phyloP scores from a whole-genome alignment of 2,888 invertebrate genomes.

The Latrodectus elegans region DNA sequence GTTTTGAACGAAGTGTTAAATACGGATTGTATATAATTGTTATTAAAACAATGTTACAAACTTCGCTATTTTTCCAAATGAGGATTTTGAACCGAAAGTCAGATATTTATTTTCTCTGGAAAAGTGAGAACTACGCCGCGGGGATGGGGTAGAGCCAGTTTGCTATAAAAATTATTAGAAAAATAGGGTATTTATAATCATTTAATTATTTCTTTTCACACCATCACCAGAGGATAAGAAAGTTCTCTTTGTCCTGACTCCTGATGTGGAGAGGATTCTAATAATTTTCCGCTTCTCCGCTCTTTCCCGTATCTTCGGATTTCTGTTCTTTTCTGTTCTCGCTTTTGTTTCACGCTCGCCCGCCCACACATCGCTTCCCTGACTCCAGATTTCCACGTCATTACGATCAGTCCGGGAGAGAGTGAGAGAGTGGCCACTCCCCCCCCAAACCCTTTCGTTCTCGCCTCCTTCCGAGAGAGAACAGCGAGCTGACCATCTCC shows the following conservation, averaged over 20 bases:
- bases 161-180: no score
- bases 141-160: no score
- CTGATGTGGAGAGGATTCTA: background rate
- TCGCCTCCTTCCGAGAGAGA: constrained; percentile 14
- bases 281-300: background rate
- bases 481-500: background rate
- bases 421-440: background rate
- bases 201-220: background rate
- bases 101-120: no score
- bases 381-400: constrained; percentile 47
- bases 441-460: background rate
- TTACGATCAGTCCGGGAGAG: constrained; percentile 16
- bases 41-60: no score
- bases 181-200: no score
- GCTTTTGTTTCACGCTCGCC: constrained; percentile 28
- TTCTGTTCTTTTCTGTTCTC: constrained; percentile 4
- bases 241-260: background rate
- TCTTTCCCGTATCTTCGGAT: background rate
- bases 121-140: no score
- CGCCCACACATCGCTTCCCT: constrained; percentile 15
- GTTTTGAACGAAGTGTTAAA: no score
- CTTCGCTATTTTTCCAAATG: no score
- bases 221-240: background rate
- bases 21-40: no score
- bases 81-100: no score